Evolutionary conservation across 2,888 invertebrate genomes (phyloP).

Genomic region (Noctua fimbriata): DNA sequence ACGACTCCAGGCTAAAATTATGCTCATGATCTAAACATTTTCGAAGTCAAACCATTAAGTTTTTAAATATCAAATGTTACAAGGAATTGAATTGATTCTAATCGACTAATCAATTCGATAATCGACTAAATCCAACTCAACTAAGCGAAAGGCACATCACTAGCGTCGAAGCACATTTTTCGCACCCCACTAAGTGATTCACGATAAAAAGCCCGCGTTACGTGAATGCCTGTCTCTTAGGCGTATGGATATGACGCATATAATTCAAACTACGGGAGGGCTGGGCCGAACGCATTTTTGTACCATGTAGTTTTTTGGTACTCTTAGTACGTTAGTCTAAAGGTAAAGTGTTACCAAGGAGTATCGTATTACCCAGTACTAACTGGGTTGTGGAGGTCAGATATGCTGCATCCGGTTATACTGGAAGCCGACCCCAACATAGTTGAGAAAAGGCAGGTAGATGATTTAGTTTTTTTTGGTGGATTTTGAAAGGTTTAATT

Average conservation of each 20-base stretch:
- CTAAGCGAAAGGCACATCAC: constrained; percentile 38
- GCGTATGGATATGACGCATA: constrained; percentile 64
- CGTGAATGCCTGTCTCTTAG: constrained; percentile 63
- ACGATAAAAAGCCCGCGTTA: constrained; percentile 67
- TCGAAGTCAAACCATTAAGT: neutral
- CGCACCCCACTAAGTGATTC: constrained; percentile 69
- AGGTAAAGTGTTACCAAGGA: neutral
- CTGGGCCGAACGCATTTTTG: neutral
- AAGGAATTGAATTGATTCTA: neutral
- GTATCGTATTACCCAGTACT: neutral
- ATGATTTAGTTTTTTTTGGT: neutral
- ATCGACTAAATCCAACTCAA: constrained; percentile 25
- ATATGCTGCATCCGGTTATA: neutral
- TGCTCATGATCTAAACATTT: neutral
- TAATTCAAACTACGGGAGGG: constrained; percentile 61
- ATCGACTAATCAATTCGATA: neutral
- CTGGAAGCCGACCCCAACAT: neutral
- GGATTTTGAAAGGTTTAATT: neutral
- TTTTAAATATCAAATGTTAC: neutral
- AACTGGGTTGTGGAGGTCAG: neutral
- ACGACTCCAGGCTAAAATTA: neutral
- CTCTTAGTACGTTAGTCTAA: neutral
- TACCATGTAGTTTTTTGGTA: neutral
- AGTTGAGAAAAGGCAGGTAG: neutral
- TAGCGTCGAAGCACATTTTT: constrained; percentile 59